Evolutionary conservation across 1,140 invertebrate species (phyloP).

Genomic region (Conopomorpha cramerella): DNA sequence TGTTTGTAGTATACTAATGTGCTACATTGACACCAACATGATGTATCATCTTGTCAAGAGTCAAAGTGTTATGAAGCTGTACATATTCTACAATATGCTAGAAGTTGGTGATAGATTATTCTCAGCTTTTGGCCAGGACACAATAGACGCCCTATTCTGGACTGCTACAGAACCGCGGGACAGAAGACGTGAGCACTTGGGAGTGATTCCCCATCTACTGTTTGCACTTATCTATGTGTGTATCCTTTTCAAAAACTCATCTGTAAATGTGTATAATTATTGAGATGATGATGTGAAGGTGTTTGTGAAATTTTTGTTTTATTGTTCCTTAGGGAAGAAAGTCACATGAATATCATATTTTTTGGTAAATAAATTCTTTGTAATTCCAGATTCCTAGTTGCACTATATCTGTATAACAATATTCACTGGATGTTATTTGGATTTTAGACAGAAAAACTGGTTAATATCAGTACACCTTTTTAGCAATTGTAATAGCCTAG

Average conservation of each 20-base stretch:
- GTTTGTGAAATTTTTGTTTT: too few relatives aligned
- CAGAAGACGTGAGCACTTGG: conserved; percentile 81
- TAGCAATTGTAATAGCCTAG: too few relatives aligned
- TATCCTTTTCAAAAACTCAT: conserved; percentile 73
- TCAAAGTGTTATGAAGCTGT: conserved; percentile 98
- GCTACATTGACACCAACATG: conserved; percentile 95
- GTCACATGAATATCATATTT: too few relatives aligned
- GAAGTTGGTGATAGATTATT: conserved; percentile 96
- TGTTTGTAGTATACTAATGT: conserved; percentile 81
- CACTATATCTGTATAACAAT: too few relatives aligned
- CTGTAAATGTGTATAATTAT: conserved; percentile 2
- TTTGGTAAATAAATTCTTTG: too few relatives aligned
- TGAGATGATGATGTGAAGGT: too few relatives aligned
- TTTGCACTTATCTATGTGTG: conserved; percentile 92
- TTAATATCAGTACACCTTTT: too few relatives aligned
- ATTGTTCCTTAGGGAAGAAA: too few relatives aligned
- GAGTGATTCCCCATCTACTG: conserved; percentile 84
- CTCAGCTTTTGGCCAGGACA: conserved; percentile 98
- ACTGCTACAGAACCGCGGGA: conserved; percentile 92
- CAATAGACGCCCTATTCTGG: conserved; percentile 96
- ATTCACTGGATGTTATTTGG: too few relatives aligned
- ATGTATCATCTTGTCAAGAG: conserved; percentile 99
- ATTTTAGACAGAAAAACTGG: too few relatives aligned
- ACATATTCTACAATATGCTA: conserved; percentile 99
- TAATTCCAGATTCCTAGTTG: too few relatives aligned